These are phyloP conservation scores for Salminus brasiliensis DNA, from an alignment of 2,113 vertebrate genomes.

Conservation along the genomic window DNA sequence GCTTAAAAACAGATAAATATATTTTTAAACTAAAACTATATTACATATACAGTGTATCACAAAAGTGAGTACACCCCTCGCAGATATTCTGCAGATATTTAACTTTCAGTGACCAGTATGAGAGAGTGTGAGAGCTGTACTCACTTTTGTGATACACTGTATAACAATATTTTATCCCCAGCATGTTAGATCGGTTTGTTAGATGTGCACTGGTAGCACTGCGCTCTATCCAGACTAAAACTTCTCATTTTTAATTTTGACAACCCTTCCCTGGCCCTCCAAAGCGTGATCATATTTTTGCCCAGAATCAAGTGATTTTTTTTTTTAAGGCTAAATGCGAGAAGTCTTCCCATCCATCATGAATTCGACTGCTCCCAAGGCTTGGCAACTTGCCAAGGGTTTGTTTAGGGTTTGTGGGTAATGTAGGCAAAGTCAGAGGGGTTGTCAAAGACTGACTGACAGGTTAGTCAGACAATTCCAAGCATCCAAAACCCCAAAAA, in stretches of 20 bases:
- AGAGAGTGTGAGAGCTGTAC: too few relatives aligned
- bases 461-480: constrained; percentile 72
- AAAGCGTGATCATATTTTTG: background rate
- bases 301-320: too few relatives aligned
- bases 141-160: too few relatives aligned
- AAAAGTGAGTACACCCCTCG: too few relatives aligned
- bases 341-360: too few relatives aligned
- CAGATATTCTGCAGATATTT: too few relatives aligned
- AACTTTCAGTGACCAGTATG: too few relatives aligned
- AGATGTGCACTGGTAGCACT: constrained; percentile 2
- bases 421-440: constrained; percentile 27
- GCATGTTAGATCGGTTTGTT: background rate
- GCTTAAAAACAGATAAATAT: too few relatives aligned
- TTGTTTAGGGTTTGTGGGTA: constrained; percentile 31
- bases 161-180: background rate
- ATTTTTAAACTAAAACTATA: too few relatives aligned
- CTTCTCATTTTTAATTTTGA: background rate
- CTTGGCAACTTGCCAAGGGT: background rate
- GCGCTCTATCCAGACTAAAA: background rate
- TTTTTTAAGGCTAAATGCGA: too few relatives aligned
- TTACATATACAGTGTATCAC: too few relatives aligned
- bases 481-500: constrained; percentile 89
- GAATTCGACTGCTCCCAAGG: too few relatives aligned
- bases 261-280: background rate
- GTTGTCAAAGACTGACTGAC: constrained; percentile 52